Evolutionary conservation across 2,888 invertebrate species (phyloP).

Genomic region (Notodonta dromedarius): DNA sequence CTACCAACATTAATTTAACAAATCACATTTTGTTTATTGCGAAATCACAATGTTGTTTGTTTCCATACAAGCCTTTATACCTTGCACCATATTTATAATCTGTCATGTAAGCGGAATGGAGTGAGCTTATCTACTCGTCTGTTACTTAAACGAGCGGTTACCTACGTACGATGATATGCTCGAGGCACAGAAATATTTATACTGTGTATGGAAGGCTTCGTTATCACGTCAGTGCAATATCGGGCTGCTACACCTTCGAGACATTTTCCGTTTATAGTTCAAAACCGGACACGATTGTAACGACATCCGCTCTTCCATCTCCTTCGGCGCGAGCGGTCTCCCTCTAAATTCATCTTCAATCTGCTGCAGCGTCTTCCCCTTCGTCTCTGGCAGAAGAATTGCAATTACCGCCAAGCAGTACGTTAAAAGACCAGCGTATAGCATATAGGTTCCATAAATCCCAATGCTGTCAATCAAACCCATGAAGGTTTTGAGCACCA

Average conservation of each 20-base stretch:
- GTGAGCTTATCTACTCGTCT: too few relatives aligned
- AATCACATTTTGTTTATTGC: too few relatives aligned
- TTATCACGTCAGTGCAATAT: conserved; percentile 38
- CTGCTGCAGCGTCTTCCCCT: conserved; percentile 85
- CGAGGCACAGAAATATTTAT: neutral
- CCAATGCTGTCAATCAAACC: conserved; percentile 76
- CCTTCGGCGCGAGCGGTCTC: conserved; percentile 48
- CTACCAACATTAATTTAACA: too few relatives aligned
- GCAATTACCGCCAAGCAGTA: conserved; percentile 81
- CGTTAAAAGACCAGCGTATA: conserved; percentile 81
- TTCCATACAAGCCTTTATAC: too few relatives aligned
- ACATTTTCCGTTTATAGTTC: conserved; percentile 54
- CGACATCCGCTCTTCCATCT: conserved; percentile 53
- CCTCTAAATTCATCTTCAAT: conserved; percentile 84
- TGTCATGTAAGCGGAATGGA: too few relatives aligned
- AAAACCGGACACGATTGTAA: conserved; percentile 54
- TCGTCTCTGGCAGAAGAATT: conserved; percentile 86
- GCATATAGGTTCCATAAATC: conserved; percentile 81
- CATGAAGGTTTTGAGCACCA: conserved; percentile 85
- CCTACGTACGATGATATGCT: too few relatives aligned
- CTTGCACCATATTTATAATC: too few relatives aligned
- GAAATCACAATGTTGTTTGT: too few relatives aligned
- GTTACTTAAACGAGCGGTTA: too few relatives aligned
- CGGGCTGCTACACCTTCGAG: conserved; percentile 51
- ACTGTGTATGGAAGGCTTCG: neutral